Evolutionary conservation across 2,888 invertebrate genomes (phyloP).

Genomic region (Onthophagus sagittarius): DNA sequence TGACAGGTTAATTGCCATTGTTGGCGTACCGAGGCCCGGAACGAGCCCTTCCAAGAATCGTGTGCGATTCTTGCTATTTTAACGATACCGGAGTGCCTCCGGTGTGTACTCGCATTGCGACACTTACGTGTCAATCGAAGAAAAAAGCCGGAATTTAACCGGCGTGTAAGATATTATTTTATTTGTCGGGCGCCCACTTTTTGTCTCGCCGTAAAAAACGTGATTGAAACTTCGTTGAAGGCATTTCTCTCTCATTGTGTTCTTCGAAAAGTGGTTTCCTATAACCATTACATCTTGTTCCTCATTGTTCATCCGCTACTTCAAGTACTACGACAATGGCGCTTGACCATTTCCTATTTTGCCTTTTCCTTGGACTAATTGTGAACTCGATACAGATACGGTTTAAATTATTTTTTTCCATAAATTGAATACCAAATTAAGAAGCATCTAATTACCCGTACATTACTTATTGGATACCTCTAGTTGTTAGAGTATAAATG

Average conservation of each 20-base stretch:
- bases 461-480: too few species aligned
- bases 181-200: not conserved
- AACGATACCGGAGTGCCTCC: not conserved
- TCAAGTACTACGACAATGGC: not conserved
- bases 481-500: too few species aligned
- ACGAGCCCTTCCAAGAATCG: slow-evolving; percentile 3
- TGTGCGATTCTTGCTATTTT: slow-evolving; percentile 7
- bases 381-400: not conserved
- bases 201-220: not conserved
- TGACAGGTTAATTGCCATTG: slow-evolving; percentile 13
- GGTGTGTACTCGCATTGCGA: slow-evolving; percentile 2
- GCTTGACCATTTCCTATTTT: not conserved
- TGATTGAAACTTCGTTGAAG: not conserved
- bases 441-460: too few species aligned
- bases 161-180: not conserved
- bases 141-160: not conserved
- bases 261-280: not conserved
- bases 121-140: not conserved
- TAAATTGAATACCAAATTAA: too few species aligned
- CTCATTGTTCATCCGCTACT: not conserved
- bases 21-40: slow-evolving; percentile 2
- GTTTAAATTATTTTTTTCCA: not conserved
- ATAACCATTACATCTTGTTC: not conserved
- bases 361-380: slow-evolving; percentile 1
- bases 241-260: not conserved